phyloP scores from a whole-genome alignment of 92 coral and sea anemone genomes.

The Porites rus region DNA sequence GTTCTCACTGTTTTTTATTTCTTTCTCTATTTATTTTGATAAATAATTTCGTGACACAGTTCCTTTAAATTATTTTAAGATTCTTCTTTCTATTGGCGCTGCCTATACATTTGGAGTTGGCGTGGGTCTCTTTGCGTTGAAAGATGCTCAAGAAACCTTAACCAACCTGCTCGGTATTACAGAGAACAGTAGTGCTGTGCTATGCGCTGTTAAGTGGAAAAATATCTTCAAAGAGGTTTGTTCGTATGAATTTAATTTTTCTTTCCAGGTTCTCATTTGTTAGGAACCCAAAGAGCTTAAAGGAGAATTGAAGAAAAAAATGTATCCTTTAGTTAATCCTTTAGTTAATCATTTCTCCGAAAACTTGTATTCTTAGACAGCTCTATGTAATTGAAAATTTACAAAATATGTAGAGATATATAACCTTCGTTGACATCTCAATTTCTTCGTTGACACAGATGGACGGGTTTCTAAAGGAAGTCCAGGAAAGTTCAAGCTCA shows the following conservation, averaged over 20 bases:
- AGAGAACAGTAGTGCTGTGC: constrained; percentile 47
- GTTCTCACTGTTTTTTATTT: too few relatives aligned
- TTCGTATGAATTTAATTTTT: background rate
- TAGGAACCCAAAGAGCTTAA: too few relatives aligned
- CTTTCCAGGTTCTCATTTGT: background rate
- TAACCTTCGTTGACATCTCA: too few relatives aligned
- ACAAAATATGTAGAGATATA: too few relatives aligned
- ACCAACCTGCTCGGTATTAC: constrained; percentile 40
- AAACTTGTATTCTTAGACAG: too few relatives aligned
- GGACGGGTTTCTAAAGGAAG: constrained; percentile 64
- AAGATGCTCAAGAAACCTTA: constrained; percentile 24
- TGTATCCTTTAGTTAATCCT: too few relatives aligned
- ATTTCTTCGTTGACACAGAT: constrained; percentile 30
- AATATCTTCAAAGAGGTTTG: constrained; percentile 66
- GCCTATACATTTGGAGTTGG: background rate
- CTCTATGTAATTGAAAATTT: too few relatives aligned
- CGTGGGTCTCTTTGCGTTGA: background rate
- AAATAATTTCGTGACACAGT: background rate
- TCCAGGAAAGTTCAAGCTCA: constrained; percentile 53
- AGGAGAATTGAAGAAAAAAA: too few relatives aligned
- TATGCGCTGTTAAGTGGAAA: constrained; percentile 60
- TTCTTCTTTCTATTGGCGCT: background rate
- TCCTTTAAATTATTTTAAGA: background rate
- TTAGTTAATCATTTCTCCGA: too few relatives aligned
- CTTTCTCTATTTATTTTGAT: background rate